These are phyloP conservation scores for Meda fulgida DNA, from an alignment of 2,797 vertebrate species.

Conservation along the genomic window DNA sequence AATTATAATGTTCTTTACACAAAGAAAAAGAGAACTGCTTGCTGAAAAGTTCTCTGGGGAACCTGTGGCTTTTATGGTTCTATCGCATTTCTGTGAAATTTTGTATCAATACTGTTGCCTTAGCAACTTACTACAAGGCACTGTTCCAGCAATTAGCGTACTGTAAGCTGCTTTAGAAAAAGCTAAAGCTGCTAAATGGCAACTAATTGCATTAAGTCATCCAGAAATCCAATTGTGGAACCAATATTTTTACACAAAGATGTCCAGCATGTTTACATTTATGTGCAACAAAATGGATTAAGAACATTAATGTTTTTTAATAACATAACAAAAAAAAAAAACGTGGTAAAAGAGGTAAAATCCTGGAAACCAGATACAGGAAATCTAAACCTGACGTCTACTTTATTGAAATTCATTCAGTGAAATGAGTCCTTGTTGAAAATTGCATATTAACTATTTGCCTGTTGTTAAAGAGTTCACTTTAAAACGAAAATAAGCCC, in stretches of 20 bases:
- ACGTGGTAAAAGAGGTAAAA: neutral
- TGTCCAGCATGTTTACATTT: neutral
- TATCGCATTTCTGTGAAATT: no score
- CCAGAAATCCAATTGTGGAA: neutral
- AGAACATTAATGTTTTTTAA: neutral
- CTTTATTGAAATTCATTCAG: conserved; percentile 25
- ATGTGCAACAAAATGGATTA: neutral
- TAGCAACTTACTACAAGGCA: neutral
- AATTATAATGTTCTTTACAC: neutral
- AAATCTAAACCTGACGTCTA: conserved; percentile 17
- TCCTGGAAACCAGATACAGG: no score
- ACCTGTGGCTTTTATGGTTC: no score
- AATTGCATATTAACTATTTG: neutral
- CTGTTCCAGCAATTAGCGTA: neutral
- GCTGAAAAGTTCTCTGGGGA: neutral
- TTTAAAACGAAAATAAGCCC: no score
- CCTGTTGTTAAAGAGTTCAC: neutral
- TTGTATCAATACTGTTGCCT: neutral
- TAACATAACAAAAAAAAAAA: no score
- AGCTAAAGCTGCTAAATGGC: neutral
- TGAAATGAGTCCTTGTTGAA: neutral
- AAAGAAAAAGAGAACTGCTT: neutral
- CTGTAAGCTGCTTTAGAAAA: neutral
- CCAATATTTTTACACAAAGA: neutral
- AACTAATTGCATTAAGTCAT: neutral